Conservation (phyloP, 2,888 invertebrate species). For the Pycnomerus fuliginosus region DNA sequence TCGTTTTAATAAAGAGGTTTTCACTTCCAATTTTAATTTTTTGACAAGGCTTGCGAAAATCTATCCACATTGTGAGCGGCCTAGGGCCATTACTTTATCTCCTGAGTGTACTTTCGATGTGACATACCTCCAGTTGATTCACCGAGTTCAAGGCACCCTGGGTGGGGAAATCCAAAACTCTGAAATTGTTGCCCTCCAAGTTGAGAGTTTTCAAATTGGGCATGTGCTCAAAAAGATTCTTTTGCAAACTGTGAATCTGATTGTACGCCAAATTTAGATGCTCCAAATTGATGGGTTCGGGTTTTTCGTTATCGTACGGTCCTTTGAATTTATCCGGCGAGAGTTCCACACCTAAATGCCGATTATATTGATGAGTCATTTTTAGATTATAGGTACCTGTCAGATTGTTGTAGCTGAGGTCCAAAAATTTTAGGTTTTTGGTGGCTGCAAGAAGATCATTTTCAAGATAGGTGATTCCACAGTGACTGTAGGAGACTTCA, state of each 20-base stretch:
- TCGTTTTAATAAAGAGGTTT: too few species aligned
- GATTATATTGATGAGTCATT: too few species aligned
- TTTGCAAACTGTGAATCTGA: slow-evolving; percentile 62
- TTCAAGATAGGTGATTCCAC: slow-evolving; percentile 56
- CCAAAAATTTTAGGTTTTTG: slow-evolving; percentile 56
- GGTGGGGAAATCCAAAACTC: slow-evolving; percentile 62
- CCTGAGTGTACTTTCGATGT: too few species aligned
- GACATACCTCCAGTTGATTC: slow-evolving; percentile 57
- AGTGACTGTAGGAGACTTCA: slow-evolving; percentile 58
- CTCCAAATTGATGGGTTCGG: slow-evolving; percentile 59
- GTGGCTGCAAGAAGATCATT: slow-evolving; percentile 57
- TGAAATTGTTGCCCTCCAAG: slow-evolving; percentile 63
- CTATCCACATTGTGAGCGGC: too few species aligned
- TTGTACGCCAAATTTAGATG: slow-evolving; percentile 66
- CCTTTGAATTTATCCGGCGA: slow-evolving; percentile 68
- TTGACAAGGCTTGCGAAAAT: too few species aligned
- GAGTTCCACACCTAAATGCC: slow-evolving; percentile 63
- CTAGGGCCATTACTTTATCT: too few species aligned
- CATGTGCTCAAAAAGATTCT: slow-evolving; percentile 64
- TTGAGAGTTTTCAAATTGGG: slow-evolving; percentile 62
- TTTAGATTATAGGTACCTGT: slow-evolving; percentile 56
- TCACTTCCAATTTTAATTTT: too few species aligned
- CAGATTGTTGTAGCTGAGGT: slow-evolving; percentile 60
- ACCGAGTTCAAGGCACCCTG: slow-evolving; percentile 59
- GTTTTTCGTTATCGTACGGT: slow-evolving; percentile 55